Conservation (phyloP, 2,888 invertebrate species). For the Coenonympha glycerion region DNA sequence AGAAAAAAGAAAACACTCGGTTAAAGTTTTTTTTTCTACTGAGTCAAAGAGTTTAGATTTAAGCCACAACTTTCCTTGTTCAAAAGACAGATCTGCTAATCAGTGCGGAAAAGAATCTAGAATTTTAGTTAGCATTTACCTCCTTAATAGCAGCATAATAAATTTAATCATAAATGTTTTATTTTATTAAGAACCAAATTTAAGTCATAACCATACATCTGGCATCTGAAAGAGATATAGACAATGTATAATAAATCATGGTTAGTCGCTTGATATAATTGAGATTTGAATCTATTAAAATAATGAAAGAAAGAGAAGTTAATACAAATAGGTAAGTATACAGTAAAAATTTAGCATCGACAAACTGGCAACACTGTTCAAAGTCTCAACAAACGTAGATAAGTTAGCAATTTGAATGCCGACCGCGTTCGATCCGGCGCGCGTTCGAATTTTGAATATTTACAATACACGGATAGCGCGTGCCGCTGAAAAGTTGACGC, state of each 20-base stretch:
- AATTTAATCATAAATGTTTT: no score
- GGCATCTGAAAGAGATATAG: no score
- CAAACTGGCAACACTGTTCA: conserved; percentile 24
- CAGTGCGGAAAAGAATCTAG: background rate
- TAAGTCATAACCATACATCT: no score
- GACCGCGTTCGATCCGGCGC: conserved; percentile 40
- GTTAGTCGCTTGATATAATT: background rate
- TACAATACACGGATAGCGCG: conserved; percentile 44
- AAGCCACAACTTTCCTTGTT: background rate
- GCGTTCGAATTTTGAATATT: conserved; percentile 50
- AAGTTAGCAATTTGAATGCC: conserved; percentile 64
- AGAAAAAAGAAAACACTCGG: no score
- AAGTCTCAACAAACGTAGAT: conserved; percentile 37
- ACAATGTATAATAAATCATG: background rate
- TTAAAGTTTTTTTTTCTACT: no score
- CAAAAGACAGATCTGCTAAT: background rate
- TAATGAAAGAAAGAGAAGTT: background rate
- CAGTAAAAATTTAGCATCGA: conserved; percentile 19
- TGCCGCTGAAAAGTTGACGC: conserved; percentile 35
- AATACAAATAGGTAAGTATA: conserved; percentile 5
- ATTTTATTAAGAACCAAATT: no score
- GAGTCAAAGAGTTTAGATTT: no score
- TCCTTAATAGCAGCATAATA: no score
- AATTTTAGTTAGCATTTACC: background rate
- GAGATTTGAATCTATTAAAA: background rate